These are phyloP conservation scores for Cyclophora punctaria DNA, from an alignment of 2,888 invertebrate species.

Conservation along the genomic window DNA sequence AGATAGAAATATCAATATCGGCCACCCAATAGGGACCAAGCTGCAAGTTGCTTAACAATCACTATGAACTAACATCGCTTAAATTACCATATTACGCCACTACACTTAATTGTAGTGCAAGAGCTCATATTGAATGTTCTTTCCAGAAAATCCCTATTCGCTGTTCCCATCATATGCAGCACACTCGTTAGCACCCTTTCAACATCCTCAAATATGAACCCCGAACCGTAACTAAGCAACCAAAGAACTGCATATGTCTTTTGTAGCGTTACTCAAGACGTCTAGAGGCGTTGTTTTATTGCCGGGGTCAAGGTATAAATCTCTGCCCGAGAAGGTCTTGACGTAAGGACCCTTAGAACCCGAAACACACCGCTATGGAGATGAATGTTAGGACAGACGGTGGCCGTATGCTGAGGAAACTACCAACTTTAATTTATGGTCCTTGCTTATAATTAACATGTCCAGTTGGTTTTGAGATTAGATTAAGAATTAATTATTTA, in stretches of 20 bases:
- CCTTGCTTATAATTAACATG: conserved; percentile 6
- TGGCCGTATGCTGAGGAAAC: conserved; percentile 22
- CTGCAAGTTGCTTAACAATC: too few relatives aligned
- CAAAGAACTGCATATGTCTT: conserved; percentile 21
- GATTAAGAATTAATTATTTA: neutral
- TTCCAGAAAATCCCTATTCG: too few relatives aligned
- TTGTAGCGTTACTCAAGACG: conserved; percentile 2
- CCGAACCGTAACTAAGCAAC: neutral
- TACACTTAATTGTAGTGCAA: too few relatives aligned
- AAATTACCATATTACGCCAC: too few relatives aligned
- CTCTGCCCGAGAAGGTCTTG: conserved; percentile 41
- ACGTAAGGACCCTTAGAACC: conserved; percentile 45
- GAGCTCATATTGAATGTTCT: too few relatives aligned
- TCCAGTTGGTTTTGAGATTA: neutral
- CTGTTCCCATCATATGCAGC: too few relatives aligned
- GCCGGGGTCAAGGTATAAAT: conserved; percentile 56
- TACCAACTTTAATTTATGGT: conserved; percentile 23
- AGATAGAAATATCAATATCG: too few relatives aligned
- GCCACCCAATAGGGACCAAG: too few relatives aligned
- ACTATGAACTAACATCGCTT: too few relatives aligned
- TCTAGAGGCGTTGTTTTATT: conserved; percentile 55
- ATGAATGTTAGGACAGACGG: conserved; percentile 36
- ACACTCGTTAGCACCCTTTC: too few relatives aligned
- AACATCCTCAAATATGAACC: too few relatives aligned
- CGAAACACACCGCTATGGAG: conserved; percentile 42